These are phyloP conservation scores for Drosophila insularis DNA, from an alignment of 1,140 invertebrate species.

Conservation along the genomic window DNA sequence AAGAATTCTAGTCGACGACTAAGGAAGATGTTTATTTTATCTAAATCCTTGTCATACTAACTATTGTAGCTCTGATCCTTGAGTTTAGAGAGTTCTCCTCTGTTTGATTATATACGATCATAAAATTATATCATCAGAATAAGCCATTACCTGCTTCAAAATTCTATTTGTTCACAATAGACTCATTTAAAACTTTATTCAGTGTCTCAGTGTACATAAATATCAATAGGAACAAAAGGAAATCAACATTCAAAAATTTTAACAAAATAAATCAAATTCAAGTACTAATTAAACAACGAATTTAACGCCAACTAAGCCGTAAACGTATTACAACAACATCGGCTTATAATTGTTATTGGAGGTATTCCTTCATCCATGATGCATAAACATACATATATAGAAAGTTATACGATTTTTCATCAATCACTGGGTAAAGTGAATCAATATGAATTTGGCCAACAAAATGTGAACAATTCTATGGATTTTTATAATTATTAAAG, in stretches of 20 bases:
- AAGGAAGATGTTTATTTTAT: too few relatives aligned
- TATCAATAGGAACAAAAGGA: not conserved
- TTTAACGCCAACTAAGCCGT: not conserved
- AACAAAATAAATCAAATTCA: not conserved
- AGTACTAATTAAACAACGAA: conserved; percentile 2
- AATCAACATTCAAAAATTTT: not conserved
- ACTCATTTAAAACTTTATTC: too few relatives aligned
- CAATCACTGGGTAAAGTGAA: not conserved
- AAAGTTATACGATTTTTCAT: not conserved
- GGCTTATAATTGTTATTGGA: not conserved
- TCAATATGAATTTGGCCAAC: not conserved
- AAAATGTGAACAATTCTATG: not conserved
- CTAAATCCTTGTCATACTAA: too few relatives aligned
- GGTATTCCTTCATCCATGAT: not conserved
- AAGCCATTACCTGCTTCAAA: too few relatives aligned
- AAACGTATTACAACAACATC: not conserved
- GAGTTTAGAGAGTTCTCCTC: too few relatives aligned
- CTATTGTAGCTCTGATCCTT: too few relatives aligned
- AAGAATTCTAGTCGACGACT: too few relatives aligned
- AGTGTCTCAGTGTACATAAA: not conserved
- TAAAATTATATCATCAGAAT: too few relatives aligned
- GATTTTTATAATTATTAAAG: not conserved
- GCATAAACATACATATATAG: not conserved
- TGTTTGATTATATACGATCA: too few relatives aligned
- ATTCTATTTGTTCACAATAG: too few relatives aligned